Evolutionary conservation across 2,888 invertebrate genomes (phyloP).

Genomic region (Mythimna loreyi): DNA sequence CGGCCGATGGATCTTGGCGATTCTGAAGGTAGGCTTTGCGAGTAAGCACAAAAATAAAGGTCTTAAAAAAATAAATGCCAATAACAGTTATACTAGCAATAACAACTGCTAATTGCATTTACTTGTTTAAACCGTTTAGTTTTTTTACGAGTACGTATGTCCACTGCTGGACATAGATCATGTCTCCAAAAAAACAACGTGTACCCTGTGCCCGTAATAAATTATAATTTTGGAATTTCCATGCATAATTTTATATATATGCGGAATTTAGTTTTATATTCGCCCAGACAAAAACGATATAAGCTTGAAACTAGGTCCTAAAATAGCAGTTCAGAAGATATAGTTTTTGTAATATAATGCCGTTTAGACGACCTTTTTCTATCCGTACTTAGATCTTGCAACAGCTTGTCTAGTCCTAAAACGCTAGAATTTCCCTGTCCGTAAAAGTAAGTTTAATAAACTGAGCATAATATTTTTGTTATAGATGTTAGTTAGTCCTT

Average conservation of each 20-base stretch:
- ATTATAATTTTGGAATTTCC: not conserved
- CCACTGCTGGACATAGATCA: too few species aligned
- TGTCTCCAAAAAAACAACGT: too few species aligned
- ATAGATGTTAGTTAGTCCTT: not conserved
- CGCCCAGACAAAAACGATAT: not conserved
- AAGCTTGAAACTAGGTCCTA: not conserved
- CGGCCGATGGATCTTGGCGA: too few species aligned
- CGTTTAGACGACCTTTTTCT: slow-evolving; percentile 39
- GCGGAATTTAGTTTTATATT: slow-evolving; percentile 1
- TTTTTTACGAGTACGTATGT: too few species aligned
- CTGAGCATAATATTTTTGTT: too few species aligned
- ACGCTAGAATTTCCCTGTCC: not conserved
- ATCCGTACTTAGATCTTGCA: slow-evolving; percentile 30
- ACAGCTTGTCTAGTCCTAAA: slow-evolving; percentile 32
- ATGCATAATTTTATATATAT: not conserved
- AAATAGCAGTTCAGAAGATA: slow-evolving; percentile 8
- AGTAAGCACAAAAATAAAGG: too few species aligned
- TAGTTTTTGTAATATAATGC: slow-evolving; percentile 21
- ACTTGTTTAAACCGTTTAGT: too few species aligned
- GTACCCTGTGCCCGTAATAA: too few species aligned
- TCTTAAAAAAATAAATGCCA: too few species aligned
- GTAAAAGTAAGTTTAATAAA: slow-evolving; percentile 3
- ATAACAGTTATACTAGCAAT: too few species aligned
- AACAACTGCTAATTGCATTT: too few species aligned
- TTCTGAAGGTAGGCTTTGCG: too few species aligned